A percentile compares a stretch with the other conserved stretches of the same genome.
Conservation (phyloP, 2,113 vertebrate genomes). For the Labrus mixtus region DNA sequence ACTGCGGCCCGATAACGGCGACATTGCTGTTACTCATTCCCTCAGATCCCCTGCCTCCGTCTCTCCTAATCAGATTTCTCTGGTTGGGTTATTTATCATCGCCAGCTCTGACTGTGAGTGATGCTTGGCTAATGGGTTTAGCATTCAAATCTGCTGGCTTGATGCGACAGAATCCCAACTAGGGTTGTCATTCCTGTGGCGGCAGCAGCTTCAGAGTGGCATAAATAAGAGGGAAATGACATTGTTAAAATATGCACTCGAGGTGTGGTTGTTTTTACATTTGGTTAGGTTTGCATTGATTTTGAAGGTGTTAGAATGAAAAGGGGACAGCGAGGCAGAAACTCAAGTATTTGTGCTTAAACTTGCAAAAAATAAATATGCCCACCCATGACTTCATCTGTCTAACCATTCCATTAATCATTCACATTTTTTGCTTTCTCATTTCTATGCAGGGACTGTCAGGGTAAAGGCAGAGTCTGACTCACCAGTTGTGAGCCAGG, state of each 20-base stretch:
- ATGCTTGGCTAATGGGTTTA: slow-evolving; percentile 84
- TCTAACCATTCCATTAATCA: neutral
- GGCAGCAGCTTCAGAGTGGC: slow-evolving; percentile 59
- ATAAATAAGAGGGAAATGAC: slow-evolving; percentile 73
- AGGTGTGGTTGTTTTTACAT: slow-evolving; percentile 58
- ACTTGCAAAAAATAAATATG: slow-evolving; percentile 1
- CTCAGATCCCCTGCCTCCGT: slow-evolving; percentile 78
- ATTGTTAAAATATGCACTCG: slow-evolving; percentile 73
- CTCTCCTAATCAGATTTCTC: slow-evolving; percentile 82
- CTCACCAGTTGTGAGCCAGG: slow-evolving; percentile 29
- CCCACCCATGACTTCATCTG: neutral
- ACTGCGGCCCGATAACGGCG: slow-evolving; percentile 76
- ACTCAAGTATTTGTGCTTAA: slow-evolving; percentile 10
- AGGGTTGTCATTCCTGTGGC: slow-evolving; percentile 77
- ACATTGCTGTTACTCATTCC: slow-evolving; percentile 79
- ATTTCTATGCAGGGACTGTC: slow-evolving; percentile 15
- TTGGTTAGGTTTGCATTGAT: slow-evolving; percentile 73
- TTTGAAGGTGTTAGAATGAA: slow-evolving; percentile 65
- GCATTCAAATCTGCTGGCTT: slow-evolving; percentile 82
- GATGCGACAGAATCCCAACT: slow-evolving; percentile 81
- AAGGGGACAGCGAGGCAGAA: slow-evolving; percentile 3
- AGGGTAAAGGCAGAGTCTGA: slow-evolving; percentile 24
- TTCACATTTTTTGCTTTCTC: slow-evolving; percentile 1
- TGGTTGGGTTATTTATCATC: slow-evolving; percentile 82
- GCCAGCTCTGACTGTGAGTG: slow-evolving; percentile 82